phyloP scores from a whole-genome alignment of 2,113 vertebrate species.

The Crypturellus undulatus region DNA sequence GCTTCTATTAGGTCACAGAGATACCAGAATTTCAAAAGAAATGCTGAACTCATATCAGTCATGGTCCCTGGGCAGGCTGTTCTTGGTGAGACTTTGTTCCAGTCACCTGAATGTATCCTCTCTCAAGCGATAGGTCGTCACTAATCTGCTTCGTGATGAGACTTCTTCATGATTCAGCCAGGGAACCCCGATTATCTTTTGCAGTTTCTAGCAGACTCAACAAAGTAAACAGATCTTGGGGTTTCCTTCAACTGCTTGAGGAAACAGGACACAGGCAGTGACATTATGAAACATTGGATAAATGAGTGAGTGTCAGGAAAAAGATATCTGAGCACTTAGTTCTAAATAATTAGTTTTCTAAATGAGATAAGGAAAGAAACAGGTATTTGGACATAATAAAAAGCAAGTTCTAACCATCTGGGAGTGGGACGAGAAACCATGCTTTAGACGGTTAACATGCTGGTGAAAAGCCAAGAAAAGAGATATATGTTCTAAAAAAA shows the following conservation, averaged over 20 bases:
- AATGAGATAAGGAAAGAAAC: not conserved
- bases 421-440: not conserved
- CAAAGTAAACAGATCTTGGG: not conserved
- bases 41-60: not conserved
- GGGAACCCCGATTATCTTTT: not conserved
- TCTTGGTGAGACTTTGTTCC: not conserved
- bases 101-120: not conserved
- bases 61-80: not conserved
- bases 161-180: not conserved
- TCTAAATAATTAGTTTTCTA: not conserved
- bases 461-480: not conserved
- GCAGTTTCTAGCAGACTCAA: not conserved
- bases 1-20: not conserved
- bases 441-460: not conserved
- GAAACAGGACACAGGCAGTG: not conserved
- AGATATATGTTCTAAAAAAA: not conserved
- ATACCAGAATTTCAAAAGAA: not conserved
- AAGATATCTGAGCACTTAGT: not conserved
- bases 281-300: not conserved
- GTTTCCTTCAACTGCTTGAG: not conserved
- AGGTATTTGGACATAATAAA: not conserved
- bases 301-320: not conserved
- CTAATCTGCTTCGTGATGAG: not conserved
- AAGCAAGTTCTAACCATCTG: not conserved
- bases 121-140: not conserved